Conservation (phyloP, 2,113 vertebrate genomes). For the Syrrhaptes paradoxus region DNA sequence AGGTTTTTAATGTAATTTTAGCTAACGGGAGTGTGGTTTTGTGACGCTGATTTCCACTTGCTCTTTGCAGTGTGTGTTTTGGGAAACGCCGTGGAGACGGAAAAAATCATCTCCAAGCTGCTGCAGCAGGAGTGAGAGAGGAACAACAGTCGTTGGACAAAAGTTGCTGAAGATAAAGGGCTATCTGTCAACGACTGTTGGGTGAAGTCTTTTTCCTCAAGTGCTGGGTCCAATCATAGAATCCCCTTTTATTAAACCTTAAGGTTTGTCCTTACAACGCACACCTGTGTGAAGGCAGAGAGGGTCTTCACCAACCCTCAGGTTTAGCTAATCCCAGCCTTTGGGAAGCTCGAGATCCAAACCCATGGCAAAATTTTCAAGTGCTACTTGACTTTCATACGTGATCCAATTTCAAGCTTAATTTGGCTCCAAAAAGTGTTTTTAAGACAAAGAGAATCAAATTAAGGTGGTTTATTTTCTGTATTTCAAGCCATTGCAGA, state of each 20-base stretch:
- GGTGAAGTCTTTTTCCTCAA: not conserved
- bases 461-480: not conserved
- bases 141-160: too few relatives aligned
- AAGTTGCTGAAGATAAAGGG: not conserved
- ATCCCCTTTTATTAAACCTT: fast-evolving
- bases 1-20: not conserved
- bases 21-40: not conserved
- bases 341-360: not conserved
- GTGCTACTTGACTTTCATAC: not conserved
- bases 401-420: not conserved
- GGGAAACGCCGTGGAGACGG: not conserved
- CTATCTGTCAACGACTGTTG: not conserved
- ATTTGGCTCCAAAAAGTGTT: not conserved
- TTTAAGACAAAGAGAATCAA: not conserved
- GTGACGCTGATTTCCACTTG: not conserved
- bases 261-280: not conserved
- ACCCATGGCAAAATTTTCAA: not conserved
- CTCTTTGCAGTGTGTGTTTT: not conserved
- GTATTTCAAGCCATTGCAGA: not conserved
- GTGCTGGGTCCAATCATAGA: not conserved
- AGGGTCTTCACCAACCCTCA: not conserved
- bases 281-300: not conserved
- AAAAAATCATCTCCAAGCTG: not conserved
- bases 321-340: not conserved
- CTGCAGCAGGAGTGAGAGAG: not conserved